Evolutionary conservation across 2,888 invertebrate genomes (phyloP).

Genomic region (Trimorus sp.): DNA sequence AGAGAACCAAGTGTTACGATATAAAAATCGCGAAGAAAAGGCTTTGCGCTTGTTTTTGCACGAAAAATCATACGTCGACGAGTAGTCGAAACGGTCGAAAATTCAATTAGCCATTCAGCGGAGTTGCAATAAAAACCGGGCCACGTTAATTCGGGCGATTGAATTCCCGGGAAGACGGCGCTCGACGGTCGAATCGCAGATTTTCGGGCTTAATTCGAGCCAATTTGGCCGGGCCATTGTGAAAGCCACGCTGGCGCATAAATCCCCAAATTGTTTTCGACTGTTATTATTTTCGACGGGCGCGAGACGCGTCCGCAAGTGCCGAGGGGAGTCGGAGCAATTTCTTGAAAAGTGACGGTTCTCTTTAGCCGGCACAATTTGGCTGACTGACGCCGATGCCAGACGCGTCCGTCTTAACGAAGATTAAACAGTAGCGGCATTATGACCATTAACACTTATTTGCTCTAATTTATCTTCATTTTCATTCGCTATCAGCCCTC

Average conservation of each 20-base stretch:
- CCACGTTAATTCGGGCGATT: slow-evolving; percentile 29
- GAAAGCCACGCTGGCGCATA: slow-evolving; percentile 54
- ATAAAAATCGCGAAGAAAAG: not conserved
- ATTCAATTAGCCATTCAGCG: slow-evolving; percentile 34
- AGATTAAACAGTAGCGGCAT: slow-evolving; percentile 79
- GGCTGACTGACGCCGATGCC: slow-evolving; percentile 66
- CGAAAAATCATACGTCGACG: not conserved
- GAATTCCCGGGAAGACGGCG: slow-evolving; percentile 50
- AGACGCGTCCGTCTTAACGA: slow-evolving; percentile 74
- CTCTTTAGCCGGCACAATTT: slow-evolving; percentile 67
- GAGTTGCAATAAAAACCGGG: slow-evolving; percentile 1
- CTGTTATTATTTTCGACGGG: slow-evolving; percentile 62
- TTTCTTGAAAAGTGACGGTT: slow-evolving; percentile 69
- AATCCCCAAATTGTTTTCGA: slow-evolving; percentile 66
- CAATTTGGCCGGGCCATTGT: slow-evolving; percentile 58
- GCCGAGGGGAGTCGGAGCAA: slow-evolving; percentile 64
- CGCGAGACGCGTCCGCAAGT: slow-evolving; percentile 47
- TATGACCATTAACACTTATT: slow-evolving; percentile 78
- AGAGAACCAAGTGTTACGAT: slow-evolving; percentile 26
- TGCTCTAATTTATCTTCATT: slow-evolving; percentile 79
- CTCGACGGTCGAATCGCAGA: slow-evolving; percentile 57
- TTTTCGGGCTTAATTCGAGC: slow-evolving; percentile 57
- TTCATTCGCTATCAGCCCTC: slow-evolving; percentile 71
- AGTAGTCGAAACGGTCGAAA: not conserved
- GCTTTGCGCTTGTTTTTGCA: not conserved